Conservation (phyloP, 37 sponge, comb jelly and placozoan genomes). For the Crambe crambe region DNA sequence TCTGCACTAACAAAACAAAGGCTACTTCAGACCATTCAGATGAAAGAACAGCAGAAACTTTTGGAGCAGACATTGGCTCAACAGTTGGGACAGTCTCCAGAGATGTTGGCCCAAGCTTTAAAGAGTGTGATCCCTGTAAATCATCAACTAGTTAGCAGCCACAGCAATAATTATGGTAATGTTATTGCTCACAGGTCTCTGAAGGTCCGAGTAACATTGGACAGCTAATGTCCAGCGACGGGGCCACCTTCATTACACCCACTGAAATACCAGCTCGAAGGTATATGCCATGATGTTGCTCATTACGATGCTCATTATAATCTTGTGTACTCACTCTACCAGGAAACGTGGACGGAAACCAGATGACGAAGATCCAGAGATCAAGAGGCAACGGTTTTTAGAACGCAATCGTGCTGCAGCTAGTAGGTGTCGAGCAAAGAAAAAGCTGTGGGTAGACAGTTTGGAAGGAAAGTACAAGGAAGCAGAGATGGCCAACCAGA, state of each 20-base stretch:
- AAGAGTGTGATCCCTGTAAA: slow-evolving; percentile 41
- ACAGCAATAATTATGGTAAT: too few species aligned
- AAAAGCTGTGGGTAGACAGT: slow-evolving; percentile 84
- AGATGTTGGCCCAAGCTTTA: slow-evolving; percentile 63
- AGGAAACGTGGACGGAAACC: slow-evolving; percentile 61
- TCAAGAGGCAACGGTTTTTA: slow-evolving; percentile 80
- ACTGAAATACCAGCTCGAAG: slow-evolving; percentile 5
- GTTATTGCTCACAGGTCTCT: too few species aligned
- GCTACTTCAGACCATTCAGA: slow-evolving; percentile 58
- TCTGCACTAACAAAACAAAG: slow-evolving; percentile 64
- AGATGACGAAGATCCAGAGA: slow-evolving; percentile 83
- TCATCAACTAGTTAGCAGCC: too few species aligned
- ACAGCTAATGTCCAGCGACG: background rate
- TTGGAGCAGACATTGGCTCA: slow-evolving; percentile 30
- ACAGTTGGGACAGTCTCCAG: slow-evolving; percentile 35
- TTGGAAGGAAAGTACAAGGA: slow-evolving; percentile 82
- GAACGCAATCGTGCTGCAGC: slow-evolving; percentile 94
- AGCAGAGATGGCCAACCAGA: slow-evolving; percentile 46
- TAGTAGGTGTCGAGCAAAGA: slow-evolving; percentile 82
- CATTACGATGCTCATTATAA: slow-evolving; percentile 8
- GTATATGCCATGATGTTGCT: background rate
- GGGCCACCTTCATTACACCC: background rate
- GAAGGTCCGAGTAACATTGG: background rate
- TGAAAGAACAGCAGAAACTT: slow-evolving; percentile 56
- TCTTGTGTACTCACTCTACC: too few species aligned